These are phyloP conservation scores for Ischnus inquisitorius DNA, from an alignment of 2,888 invertebrate species.

Conservation along the genomic window DNA sequence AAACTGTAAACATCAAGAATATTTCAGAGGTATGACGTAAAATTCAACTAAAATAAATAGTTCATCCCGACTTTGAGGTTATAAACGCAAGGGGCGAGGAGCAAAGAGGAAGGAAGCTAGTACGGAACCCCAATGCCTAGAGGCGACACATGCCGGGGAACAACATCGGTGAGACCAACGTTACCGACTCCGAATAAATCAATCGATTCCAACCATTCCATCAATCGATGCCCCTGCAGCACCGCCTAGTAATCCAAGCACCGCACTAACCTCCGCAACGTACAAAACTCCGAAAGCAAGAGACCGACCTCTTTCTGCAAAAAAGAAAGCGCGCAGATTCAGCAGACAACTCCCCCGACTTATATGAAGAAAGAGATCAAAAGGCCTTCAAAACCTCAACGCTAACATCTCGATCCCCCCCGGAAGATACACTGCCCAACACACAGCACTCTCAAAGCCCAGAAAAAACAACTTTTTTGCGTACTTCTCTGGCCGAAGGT, in stretches of 20 bases:
- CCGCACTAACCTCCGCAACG: not conserved
- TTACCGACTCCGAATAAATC: not conserved
- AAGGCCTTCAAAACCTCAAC: slow-evolving; percentile 20
- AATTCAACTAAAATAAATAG: not conserved
- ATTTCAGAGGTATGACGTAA: not conserved
- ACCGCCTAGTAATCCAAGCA: not conserved
- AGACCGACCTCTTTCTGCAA: slow-evolving; percentile 10
- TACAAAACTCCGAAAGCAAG: slow-evolving; percentile 22
- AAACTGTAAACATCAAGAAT: slow-evolving; percentile 10
- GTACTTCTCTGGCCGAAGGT: not conserved
- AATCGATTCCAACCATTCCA: slow-evolving; percentile 14
- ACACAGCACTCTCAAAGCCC: not conserved
- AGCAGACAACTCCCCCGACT: not conserved
- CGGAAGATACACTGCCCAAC: not conserved
- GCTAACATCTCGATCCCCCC: slow-evolving; percentile 9
- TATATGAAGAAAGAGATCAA: not conserved
- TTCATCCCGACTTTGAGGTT: slow-evolving; percentile 86
- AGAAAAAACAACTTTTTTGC: not conserved
- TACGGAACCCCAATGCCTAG: not conserved
- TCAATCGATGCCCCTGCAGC: slow-evolving; percentile 1
- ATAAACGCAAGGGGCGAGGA: slow-evolving; percentile 85
- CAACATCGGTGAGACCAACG: not conserved
- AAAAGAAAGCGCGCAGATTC: slow-evolving; percentile 12
- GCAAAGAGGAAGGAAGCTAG: not conserved
- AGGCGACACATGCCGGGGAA: not conserved